These are phyloP conservation scores for Nibea coibor DNA, from an alignment of 2,113 vertebrate species.

Conservation along the genomic window DNA sequence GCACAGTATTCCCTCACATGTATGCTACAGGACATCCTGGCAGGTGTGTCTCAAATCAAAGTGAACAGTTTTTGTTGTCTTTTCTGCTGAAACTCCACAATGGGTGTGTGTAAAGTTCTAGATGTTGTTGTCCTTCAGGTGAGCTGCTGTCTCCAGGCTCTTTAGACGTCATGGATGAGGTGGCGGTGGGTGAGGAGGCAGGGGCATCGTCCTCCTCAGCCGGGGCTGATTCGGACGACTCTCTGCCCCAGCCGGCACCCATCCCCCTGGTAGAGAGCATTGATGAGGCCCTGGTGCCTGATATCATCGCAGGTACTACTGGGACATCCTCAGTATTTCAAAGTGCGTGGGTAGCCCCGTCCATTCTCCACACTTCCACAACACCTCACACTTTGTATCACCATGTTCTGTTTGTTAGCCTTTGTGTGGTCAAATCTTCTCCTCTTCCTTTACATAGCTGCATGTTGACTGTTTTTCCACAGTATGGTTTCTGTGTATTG, in stretches of 20 bases:
- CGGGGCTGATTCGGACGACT: conserved; percentile 90
- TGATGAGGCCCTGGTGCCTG: conserved; percentile 94
- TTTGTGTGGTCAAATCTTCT: conserved; percentile 22
- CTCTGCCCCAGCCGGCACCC: conserved; percentile 87
- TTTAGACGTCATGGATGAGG: conserved; percentile 93
- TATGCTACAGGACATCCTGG: conserved; percentile 98
- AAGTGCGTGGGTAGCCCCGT: conserved; percentile 78
- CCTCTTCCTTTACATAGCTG: conserved; percentile 35
- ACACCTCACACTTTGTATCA: neutral
- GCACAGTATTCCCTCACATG: conserved; percentile 98
- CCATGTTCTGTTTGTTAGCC: neutral
- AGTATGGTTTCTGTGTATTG: conserved; percentile 4
- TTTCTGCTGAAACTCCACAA: neutral
- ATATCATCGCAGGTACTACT: conserved; percentile 91
- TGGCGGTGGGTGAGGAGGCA: conserved; percentile 88
- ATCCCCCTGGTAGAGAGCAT: conserved; percentile 93
- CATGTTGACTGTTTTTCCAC: conserved; percentile 41
- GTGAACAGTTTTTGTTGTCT: too few relatives aligned
- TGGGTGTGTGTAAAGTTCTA: neutral
- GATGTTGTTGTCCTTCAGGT: conserved; percentile 78
- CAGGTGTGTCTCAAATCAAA: conserved; percentile 84
- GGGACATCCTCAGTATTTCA: conserved; percentile 76
- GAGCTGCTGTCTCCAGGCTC: conserved; percentile 91
- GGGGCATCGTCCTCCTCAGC: conserved; percentile 85
- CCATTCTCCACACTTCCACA: conserved; percentile 10